Conservation (phyloP, 1,140 invertebrate species). For the Aethina tumida region DNA sequence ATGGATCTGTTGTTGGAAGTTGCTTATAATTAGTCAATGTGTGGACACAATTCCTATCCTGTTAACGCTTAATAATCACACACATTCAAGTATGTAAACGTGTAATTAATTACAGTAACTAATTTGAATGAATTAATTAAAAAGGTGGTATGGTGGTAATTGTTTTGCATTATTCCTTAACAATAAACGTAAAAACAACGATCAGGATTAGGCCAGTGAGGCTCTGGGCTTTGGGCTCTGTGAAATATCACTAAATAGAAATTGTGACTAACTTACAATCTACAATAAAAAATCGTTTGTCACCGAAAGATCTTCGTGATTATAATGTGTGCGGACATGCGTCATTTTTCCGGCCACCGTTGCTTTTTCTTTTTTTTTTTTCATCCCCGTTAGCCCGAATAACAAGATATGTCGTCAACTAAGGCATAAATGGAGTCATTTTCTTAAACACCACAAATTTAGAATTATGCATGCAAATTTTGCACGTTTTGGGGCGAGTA, state of each 20-base stretch:
- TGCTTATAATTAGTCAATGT: too few species aligned
- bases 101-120: too few species aligned
- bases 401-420: constrained; percentile 23
- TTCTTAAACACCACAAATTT: constrained; percentile 29
- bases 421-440: constrained; percentile 29
- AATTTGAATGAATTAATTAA: too few species aligned
- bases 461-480: constrained; percentile 32
- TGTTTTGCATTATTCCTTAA: too few species aligned
- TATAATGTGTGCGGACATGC: constrained; percentile 7
- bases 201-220: constrained; percentile 15
- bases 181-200: not conserved
- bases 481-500: constrained; percentile 13
- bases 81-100: too few species aligned
- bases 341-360: not conserved
- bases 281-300: constrained; percentile 35
- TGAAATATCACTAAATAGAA: constrained; percentile 27
- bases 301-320: constrained; percentile 25
- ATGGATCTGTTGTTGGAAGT: too few species aligned
- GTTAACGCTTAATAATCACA: too few species aligned
- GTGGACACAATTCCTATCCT: too few species aligned
- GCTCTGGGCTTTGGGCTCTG: constrained; percentile 13
- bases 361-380: not conserved
- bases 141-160: too few species aligned
- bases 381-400: too few species aligned
- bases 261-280: constrained; percentile 27